Percentiles rank a stretch among this genome's conserved stretches.
phyloP scores from a whole-genome alignment of 2,113 vertebrate genomes.

The Ictalurus punctatus region DNA sequence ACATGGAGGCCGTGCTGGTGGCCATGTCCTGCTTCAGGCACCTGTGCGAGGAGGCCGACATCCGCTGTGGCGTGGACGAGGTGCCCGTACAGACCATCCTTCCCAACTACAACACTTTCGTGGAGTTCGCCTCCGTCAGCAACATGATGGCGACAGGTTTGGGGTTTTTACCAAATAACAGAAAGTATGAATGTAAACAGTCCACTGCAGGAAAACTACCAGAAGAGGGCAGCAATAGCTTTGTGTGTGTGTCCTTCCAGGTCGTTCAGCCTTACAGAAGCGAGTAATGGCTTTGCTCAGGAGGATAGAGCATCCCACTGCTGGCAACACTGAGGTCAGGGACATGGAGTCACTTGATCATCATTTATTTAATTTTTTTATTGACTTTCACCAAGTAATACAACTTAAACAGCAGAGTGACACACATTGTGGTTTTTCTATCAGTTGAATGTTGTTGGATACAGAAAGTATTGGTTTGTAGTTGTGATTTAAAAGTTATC shows the following conservation, averaged over 20 bases:
- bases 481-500: too few species aligned
- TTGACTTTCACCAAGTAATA: background rate
- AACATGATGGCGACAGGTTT: constrained; percentile 95
- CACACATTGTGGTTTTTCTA: background rate
- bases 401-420: background rate
- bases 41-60: constrained; percentile 95
- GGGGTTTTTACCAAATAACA: background rate
- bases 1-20: constrained; percentile 91
- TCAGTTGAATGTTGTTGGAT: background rate
- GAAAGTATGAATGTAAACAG: background rate
- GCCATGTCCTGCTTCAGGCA: constrained; percentile 98
- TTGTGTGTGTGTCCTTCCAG: constrained; percentile 63
- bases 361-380: background rate
- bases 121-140: constrained; percentile 95
- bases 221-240: constrained; percentile 34
- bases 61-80: constrained; percentile 91
- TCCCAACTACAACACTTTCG: constrained; percentile 94
- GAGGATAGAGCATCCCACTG: constrained; percentile 91
- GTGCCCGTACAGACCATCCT: constrained; percentile 90
- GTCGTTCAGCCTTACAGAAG: constrained; percentile 92
- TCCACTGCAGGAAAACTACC: background rate
- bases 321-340: constrained; percentile 91
- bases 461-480: too few species aligned
- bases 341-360: background rate
- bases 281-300: constrained; percentile 93